phyloP scores from a whole-genome alignment of 2,797 vertebrate species.

The Catostomus latipinnis region DNA sequence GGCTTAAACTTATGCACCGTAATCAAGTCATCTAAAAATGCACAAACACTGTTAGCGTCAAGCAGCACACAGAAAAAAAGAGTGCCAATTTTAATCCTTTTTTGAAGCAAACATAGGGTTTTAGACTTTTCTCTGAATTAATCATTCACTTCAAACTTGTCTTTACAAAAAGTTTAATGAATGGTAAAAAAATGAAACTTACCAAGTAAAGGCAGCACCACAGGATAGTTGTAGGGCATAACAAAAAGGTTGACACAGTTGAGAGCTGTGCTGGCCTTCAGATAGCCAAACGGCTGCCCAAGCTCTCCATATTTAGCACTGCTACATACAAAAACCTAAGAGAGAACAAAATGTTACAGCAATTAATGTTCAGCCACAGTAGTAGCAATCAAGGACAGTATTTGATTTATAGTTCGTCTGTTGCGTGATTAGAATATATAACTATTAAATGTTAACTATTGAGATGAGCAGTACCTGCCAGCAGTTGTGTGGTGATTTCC shows the following conservation, averaged over 20 bases:
- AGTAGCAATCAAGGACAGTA: not conserved
- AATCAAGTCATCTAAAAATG: constrained; percentile 90
- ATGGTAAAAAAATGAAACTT: constrained; percentile 45
- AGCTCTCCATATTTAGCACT: constrained; percentile 93
- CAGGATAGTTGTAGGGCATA: constrained; percentile 98
- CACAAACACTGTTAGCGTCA: not conserved
- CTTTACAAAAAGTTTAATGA: not conserved
- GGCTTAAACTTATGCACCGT: constrained; percentile 99
- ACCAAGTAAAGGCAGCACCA: constrained; percentile 95
- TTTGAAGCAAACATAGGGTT: not conserved
- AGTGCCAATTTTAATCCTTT: not conserved
- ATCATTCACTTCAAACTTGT: not conserved
- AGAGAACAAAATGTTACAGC: not conserved
- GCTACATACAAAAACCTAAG: constrained; percentile 92
- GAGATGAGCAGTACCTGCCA: constrained; percentile 87
- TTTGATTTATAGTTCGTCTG: not conserved
- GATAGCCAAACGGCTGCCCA: constrained; percentile 95
- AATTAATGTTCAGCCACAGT: not conserved
- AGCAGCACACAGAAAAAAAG: not conserved
- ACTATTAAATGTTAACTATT: not conserved
- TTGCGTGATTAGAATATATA: not conserved
- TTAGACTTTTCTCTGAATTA: not conserved
- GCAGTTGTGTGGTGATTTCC: constrained; percentile 95
- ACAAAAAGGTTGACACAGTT: constrained; percentile 98
- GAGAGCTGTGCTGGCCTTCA: constrained; percentile 96